Base-by-base conservation (phyloP, 2,797 vertebrate species). In the Scomberomorus guttatus region DNA sequence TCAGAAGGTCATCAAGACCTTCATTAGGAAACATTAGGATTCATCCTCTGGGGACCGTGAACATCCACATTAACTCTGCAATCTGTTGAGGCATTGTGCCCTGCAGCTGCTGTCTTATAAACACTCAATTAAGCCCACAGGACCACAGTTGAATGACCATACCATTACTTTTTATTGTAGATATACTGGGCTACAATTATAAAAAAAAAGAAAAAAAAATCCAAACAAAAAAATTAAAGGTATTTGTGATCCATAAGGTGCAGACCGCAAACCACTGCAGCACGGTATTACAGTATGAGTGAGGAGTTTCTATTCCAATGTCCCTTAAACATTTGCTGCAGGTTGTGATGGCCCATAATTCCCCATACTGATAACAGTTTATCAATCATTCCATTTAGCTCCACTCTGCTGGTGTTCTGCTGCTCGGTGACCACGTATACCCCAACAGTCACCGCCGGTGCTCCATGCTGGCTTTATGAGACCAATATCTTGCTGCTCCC, bases 121-220 rank as follows among this genome's bases (percentile, higher is more conserved):
- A 70, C 20, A 70, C 1, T 63, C 14, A 44, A 72, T 18, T 0
- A 57, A 63, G 10, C 6, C 5, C 44, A 75, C 62, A 67, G 24
- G 54, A 76, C 32, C 4, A 27, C 0, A 50, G 15, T 1, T 93
- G 78, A 92, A 94, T 89, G 91, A 95, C 92, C 96, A 98, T 97
- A 97, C 94, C 95, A 96, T 96, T 95, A 97, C 94, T 50, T 99
- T 91, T 99, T 99, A 99, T 98, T 99, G 95, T 95, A 96, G 96
- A 97, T 97, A 97, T 95, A 97, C 94, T 96, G 90, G 92, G 96
- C 97, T 99, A 99, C 97, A 97, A 96, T 97, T 96, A 95, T 95
- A 96, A 94, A 91, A 95, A 55, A 72, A 85, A 67, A 63, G 74
- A 81, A 11, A 63, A 71, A 15, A 51, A 61, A 77, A 61, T 20